Evolutionary conservation across 2,888 invertebrate species (phyloP), one percentile per base, ranked within the genome.

Genomic region (Alloscopus bannaensis): DNA sequence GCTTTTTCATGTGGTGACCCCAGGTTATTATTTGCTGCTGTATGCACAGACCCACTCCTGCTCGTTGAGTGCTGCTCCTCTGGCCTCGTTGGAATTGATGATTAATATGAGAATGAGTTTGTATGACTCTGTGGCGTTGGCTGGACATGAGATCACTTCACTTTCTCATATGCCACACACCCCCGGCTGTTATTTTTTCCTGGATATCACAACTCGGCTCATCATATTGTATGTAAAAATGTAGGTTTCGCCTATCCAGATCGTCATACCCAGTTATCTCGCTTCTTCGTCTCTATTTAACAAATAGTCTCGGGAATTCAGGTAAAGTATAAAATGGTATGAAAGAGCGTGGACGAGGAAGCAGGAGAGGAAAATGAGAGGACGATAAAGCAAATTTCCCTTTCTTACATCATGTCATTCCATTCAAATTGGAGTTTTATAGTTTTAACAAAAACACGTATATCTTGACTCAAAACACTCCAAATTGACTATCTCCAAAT

Each of bases 1-100:
- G 76, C 68, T 76, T 76, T 69, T 76, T 50, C 50, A 26, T 69
- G 76, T 76, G 60, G 50, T 69, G 52, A 29, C 76, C 40, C 42
- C 4, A 40, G 69, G 76, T 45, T 40, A 26, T 75, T 66, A n/a
- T n/a, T 66, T 75, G 28, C 65, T 22, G 20, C 24, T 66, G 45
- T n/a, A 45, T 55, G 57, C 16, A 22, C n/a, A 24, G 22, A 55
- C n/a, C 11, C 31, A 29, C n/a, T 4, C 28, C 57, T 29, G 26
- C 29, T 22, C 29, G n/a, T 28, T 57, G 22, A 16, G 45, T 45
- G 13, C 3, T 16, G n/a, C 18, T 45, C 52, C 22, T n/a, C 47
- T 47, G 11, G 11, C 47, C n/a, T 22, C 20, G n/a, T n/a, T n/a
- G n/a, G 52, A 52, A 52, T 52, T 4, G 52, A 22, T 24, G 52